These are phyloP conservation scores for Limnephilus marmoratus DNA, from an alignment of 2,888 invertebrate genomes.

Conservation along the genomic window DNA sequence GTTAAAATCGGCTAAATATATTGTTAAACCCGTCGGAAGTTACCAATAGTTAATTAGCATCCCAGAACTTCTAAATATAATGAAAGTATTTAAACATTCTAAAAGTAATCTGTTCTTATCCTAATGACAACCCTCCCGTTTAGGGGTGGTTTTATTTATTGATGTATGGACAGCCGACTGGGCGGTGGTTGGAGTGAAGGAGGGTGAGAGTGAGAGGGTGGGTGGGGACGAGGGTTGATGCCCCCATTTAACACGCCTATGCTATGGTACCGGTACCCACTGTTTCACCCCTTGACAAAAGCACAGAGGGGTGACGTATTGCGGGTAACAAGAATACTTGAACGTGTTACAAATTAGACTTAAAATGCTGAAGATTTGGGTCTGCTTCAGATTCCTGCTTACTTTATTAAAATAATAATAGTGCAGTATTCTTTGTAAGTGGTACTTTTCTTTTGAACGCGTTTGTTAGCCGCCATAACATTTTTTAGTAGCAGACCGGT, in stretches of 20 bases:
- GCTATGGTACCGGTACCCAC: neutral
- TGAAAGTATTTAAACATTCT: neutral
- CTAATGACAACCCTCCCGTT: neutral
- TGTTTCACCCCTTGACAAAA: neutral
- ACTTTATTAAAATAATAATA: neutral
- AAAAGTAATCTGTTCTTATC: neutral
- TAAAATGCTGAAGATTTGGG: neutral
- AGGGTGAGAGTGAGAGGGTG: neutral
- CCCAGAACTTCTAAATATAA: neutral
- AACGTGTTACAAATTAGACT: neutral
- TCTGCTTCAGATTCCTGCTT: neutral
- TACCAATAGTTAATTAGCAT: neutral
- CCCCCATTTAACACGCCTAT: slow-evolving; percentile 21
- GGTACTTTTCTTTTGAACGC: too few relatives aligned
- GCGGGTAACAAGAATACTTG: neutral
- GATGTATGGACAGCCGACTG: slow-evolving; percentile 4
- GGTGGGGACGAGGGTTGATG: neutral
- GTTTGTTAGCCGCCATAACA: too few relatives aligned
- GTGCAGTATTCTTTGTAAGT: too few relatives aligned
- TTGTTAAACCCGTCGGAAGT: neutral
- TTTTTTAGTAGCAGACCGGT: too few relatives aligned
- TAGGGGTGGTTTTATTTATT: slow-evolving; percentile 30
- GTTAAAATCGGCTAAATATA: too few relatives aligned
- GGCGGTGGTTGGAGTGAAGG: neutral
- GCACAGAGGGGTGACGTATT: neutral